These are phyloP conservation scores for Lochmaea crataegi DNA, from an alignment of 2,888 invertebrate genomes.

Conservation along the genomic window DNA sequence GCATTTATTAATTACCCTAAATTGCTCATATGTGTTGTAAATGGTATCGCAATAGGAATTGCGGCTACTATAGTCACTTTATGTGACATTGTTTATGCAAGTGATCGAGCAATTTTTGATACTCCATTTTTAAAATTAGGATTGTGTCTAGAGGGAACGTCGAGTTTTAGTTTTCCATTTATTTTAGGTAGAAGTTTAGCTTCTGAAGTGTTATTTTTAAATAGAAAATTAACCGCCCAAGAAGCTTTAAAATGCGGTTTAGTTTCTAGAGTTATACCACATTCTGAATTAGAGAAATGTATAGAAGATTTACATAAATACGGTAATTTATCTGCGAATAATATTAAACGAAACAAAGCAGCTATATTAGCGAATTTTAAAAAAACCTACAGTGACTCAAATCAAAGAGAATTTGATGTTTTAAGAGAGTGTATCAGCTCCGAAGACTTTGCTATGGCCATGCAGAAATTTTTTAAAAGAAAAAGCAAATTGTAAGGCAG, in stretches of 20 bases:
- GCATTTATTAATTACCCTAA: conserved; percentile 90
- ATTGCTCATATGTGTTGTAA: conserved; percentile 86
- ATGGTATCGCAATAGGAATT: conserved; percentile 95
- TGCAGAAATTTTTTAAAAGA: conserved; percentile 67
- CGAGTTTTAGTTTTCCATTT: conserved; percentile 83
- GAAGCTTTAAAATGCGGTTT: conserved; percentile 85
- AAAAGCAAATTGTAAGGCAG: conserved; percentile 58
- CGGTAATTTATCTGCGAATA: conserved; percentile 69
- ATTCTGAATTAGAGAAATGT: conserved; percentile 69
- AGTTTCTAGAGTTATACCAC: conserved; percentile 81
- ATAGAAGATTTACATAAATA: conserved; percentile 70
- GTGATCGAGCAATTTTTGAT: conserved; percentile 86
- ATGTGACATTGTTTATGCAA: conserved; percentile 89
- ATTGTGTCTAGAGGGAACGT: conserved; percentile 88
- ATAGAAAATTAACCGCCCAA: conserved; percentile 79
- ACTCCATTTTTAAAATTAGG: conserved; percentile 91
- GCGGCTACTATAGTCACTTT: conserved; percentile 86
- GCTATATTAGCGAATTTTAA: conserved; percentile 73
- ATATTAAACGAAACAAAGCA: conserved; percentile 77
- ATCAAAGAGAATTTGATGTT: conserved; percentile 75
- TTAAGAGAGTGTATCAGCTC: conserved; percentile 74
- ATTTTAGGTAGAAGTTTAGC: conserved; percentile 83
- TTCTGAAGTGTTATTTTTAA: conserved; percentile 67
- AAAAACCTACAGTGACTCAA: conserved; percentile 73
- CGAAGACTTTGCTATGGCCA: conserved; percentile 74